phyloP scores from a whole-genome alignment of 2,113 vertebrate genomes.

The Ctenodactylus gundi region DNA sequence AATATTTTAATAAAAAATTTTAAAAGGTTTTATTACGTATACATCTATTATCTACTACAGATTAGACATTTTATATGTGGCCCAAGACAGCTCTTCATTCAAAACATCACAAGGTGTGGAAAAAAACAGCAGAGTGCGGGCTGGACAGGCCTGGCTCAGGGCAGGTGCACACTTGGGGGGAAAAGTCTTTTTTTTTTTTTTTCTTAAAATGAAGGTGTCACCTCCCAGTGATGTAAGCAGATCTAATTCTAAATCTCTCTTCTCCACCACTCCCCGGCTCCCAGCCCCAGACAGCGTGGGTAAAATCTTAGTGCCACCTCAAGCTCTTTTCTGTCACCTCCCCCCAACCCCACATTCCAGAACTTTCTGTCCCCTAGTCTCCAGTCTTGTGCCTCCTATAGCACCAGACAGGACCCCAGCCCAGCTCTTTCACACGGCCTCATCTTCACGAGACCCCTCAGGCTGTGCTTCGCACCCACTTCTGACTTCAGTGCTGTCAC shows the following conservation, averaged over 20 bases:
- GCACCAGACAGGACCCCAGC: not conserved
- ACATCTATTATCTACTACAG: too few relatives aligned
- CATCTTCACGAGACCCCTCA: not conserved
- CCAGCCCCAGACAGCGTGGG: too few relatives aligned
- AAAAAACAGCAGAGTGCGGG: not conserved
- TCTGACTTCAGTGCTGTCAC: rapidly evolving
- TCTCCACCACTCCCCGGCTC: too few relatives aligned
- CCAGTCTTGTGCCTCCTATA: not conserved
- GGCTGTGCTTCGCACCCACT: not conserved
- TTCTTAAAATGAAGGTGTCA: not conserved
- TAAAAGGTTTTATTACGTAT: too few relatives aligned
- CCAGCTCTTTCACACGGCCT: not conserved
- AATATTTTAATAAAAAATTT: too few relatives aligned
- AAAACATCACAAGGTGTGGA: too few relatives aligned
- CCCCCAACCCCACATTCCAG: not conserved
- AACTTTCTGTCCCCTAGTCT: not conserved
- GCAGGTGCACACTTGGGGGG: not conserved
- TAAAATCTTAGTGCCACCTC: not conserved
- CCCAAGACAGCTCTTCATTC: too few relatives aligned
- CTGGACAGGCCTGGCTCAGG: too few relatives aligned
- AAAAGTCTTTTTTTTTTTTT: not conserved
- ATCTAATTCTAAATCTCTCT: too few relatives aligned
- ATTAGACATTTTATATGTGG: too few relatives aligned
- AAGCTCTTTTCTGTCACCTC: not conserved
- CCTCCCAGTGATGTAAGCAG: not conserved